Evolutionary conservation across 2,888 invertebrate genomes (phyloP).

Genomic region (Choristoneura rosaceana): DNA sequence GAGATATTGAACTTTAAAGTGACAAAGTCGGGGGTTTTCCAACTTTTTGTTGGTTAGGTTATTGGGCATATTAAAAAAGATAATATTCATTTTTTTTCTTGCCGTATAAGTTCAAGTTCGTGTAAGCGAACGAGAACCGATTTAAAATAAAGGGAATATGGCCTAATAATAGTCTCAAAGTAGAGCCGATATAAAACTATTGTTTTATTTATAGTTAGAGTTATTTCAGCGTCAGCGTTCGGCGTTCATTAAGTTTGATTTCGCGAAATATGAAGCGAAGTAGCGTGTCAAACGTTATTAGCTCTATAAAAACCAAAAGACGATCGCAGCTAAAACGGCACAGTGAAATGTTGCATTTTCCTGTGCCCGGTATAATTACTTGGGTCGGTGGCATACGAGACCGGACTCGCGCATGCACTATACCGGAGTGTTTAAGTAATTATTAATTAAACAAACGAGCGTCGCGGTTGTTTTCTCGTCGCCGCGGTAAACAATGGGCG

Average conservation of each 20-base stretch:
- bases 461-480: slow-evolving; percentile 53
- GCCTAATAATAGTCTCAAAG: no score
- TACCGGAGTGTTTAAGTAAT: slow-evolving; percentile 34
- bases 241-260: background rate
- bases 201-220: no score
- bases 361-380: background rate
- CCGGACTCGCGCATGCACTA: background rate
- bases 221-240: background rate
- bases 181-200: no score
- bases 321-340: background rate
- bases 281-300: background rate
- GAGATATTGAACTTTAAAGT: no score
- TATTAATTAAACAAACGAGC: slow-evolving; percentile 37
- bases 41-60: no score
- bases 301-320: background rate
- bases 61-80: no score
- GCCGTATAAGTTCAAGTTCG: no score
- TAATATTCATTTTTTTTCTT: no score
- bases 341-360: background rate
- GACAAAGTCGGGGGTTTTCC: no score
- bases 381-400: slow-evolving; percentile 5
- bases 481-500: slow-evolving; percentile 56
- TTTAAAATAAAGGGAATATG: no score
- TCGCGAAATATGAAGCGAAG: background rate
- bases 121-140: no score